Evolutionary conservation across 2,888 invertebrate species (phyloP), one percentile per base, ranked within the genome.

Genomic region (Drosophila rellima): DNA sequence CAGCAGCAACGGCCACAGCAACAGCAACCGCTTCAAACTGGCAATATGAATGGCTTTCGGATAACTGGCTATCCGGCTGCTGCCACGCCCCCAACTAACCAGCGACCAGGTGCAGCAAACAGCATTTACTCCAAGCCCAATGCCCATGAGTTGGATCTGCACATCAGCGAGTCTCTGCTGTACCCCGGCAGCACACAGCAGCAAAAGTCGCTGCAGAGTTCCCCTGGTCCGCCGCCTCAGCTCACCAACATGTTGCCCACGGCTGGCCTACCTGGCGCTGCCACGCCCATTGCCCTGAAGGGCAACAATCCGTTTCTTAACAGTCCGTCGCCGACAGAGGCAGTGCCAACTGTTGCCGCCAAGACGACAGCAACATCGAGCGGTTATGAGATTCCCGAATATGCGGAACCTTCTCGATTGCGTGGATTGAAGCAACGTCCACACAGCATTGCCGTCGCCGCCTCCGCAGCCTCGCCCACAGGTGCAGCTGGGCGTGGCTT

Each of bases 361-460:
- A 52, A 60, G n/a, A 17, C 75, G 0, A 0, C 68, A 23, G n/a
- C 70, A 3, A 17, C 60, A 39, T 50, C 75, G 0, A 62, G 67
- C n/a, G 73, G 73, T 51, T 82, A 90, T 17, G 91, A 91, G 67
- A 80, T 91, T 73, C 91, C 91, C 40, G 92, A 92, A 29, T 92
- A 92, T 68, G 91, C 92, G 4, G 92, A 92, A 52, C 91, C 92
- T 0, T 89, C 87, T 62, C 88, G 92, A 56, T 71, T 91, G 73
- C 91, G 91, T 37, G 87, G 89, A 11, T 74, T 90, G 48, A 88
- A 95, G 52, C 90, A 86, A 45, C 84, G 95, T 20, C 95, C 95
- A 39, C 95, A 94, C 91, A 95, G 95, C 84, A 94, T 95, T 80
- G 95, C 95, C 70, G 93, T 94, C 31, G 92, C 54, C 40, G 62